phyloP scores from a whole-genome alignment of 2,113 vertebrate genomes.

The Psilopsiagon aurifrons region DNA sequence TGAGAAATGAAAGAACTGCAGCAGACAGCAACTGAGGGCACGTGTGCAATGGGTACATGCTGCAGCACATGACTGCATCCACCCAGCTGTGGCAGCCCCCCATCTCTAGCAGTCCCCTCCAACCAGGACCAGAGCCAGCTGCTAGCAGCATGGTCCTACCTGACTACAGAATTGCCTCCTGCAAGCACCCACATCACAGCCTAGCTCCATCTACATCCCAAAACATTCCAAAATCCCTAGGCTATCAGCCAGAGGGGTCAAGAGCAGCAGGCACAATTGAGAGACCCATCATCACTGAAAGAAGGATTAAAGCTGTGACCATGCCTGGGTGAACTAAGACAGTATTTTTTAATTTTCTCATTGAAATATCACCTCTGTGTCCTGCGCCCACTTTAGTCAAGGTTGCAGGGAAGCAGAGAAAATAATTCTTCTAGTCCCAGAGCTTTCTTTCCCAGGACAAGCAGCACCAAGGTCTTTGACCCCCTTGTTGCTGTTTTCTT shows the following conservation, averaged over 20 bases:
- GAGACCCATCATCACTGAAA: rapidly evolving
- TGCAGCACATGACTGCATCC: background rate
- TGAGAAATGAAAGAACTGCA: background rate
- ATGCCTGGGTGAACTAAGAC: background rate
- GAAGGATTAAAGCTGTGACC: background rate
- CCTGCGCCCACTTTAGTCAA: background rate
- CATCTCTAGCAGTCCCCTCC: background rate
- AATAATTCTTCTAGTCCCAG: background rate
- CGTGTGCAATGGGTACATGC: rapidly evolving
- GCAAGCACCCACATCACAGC: rapidly evolving
- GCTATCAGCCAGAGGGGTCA: background rate
- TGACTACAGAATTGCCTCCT: background rate
- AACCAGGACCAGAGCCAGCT: background rate
- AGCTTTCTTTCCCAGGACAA: background rate
- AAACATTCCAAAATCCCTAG: background rate
- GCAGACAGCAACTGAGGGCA: rapidly evolving
- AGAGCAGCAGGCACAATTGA: background rate
- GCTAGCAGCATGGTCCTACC: rapidly evolving
- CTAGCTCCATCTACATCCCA: background rate
- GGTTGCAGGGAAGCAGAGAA: background rate
- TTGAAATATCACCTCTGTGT: background rate
- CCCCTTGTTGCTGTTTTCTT: background rate
- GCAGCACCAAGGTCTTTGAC: background rate
- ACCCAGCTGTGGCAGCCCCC: background rate
- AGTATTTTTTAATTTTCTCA: background rate